These are phyloP conservation scores for Lota lota DNA, from an alignment of 2,113 vertebrate species.

Conservation along the genomic window DNA sequence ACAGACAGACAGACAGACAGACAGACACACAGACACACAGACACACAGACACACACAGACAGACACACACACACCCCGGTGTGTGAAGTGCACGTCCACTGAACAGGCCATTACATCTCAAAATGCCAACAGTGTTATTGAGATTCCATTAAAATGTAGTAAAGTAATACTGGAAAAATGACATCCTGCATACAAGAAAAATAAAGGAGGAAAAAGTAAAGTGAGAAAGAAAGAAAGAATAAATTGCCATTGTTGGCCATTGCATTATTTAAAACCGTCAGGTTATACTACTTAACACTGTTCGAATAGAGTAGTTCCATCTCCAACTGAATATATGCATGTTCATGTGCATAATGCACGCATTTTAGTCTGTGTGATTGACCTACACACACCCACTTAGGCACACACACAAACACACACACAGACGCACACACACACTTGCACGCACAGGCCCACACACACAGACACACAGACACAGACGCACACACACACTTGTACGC, in stretches of 20 bases:
- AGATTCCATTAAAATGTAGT: background rate
- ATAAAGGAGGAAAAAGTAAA: background rate
- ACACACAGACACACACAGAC: too few relatives aligned
- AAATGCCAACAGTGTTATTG: too few relatives aligned
- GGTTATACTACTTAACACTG: constrained; percentile 41
- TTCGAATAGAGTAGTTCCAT: constrained; percentile 10
- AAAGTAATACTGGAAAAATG: background rate
- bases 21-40: background rate
- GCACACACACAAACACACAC: constrained; percentile 19
- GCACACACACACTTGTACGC: constrained; percentile 1
- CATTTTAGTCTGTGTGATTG: too few relatives aligned
- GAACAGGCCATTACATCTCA: too few relatives aligned
- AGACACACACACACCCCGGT: background rate
- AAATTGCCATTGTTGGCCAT: constrained; percentile 23
- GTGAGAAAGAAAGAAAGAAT: constrained; percentile 8
- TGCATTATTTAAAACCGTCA: constrained; percentile 46
- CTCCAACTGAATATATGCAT: background rate
- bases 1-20: background rate
- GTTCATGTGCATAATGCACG: background rate
- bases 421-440: constrained; percentile 3
- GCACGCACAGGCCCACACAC: background rate
- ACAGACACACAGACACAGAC: background rate
- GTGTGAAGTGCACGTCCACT: too few relatives aligned
- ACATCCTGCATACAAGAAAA: background rate
- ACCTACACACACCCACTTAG: constrained; percentile 22